phyloP scores from a whole-genome alignment of 2,888 invertebrate genomes.

The Luperina testacea region DNA sequence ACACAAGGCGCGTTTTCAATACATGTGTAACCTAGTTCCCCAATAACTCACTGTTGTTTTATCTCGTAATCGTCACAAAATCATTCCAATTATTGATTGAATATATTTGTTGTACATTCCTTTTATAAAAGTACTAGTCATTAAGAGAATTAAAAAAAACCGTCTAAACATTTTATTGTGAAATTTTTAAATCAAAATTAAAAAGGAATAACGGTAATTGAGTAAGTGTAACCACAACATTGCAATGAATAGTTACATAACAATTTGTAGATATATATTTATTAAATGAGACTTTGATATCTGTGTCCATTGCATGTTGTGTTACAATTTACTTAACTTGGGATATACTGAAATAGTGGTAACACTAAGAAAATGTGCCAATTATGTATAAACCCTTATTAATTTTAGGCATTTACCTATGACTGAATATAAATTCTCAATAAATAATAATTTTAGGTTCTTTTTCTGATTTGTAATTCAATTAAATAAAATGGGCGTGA shows the following conservation, averaged over 20 bases:
- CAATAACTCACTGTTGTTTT: conserved; percentile 43
- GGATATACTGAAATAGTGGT: conserved; percentile 58
- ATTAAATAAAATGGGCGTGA: conserved; percentile 58
- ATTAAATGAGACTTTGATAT: conserved; percentile 40
- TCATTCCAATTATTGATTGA: conserved; percentile 65
- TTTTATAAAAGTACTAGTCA: conserved; percentile 72
- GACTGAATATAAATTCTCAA: conserved; percentile 72
- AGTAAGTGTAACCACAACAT: conserved; percentile 59
- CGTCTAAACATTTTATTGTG: conserved; percentile 55
- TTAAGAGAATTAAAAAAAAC: conserved; percentile 66
- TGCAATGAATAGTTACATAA: conserved; percentile 47
- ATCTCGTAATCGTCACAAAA: conserved; percentile 62
- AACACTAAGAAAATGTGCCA: conserved; percentile 73
- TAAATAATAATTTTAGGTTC: conserved; percentile 64
- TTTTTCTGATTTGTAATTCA: conserved; percentile 66
- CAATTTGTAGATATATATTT: conserved; percentile 56
- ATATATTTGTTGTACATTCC: conserved; percentile 70
- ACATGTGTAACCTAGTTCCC: conserved; percentile 46
- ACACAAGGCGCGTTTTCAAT: conserved; percentile 62
- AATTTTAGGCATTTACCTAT: conserved; percentile 66
- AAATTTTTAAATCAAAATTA: conserved; percentile 55
- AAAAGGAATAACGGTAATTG: conserved; percentile 41
- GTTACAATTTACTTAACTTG: conserved; percentile 60
- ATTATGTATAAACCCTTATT: conserved; percentile 67
- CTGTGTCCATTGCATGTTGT: conserved; percentile 49